Base-by-base conservation (phyloP, 2,113 vertebrate genomes). In the Trematocara stigmaticum region DNA sequence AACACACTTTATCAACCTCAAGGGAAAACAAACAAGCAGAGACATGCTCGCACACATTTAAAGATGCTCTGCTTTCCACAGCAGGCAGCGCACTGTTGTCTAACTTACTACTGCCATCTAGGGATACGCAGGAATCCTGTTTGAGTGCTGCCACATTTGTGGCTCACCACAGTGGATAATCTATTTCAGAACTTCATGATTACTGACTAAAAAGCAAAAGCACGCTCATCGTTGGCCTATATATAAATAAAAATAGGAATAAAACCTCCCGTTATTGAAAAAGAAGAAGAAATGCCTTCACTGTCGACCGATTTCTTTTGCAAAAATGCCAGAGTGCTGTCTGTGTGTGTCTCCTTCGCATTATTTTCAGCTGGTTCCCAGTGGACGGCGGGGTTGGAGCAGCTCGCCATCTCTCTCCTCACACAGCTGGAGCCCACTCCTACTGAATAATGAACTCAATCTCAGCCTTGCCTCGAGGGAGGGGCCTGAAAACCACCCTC, bases 21-120 rank as follows among this genome's bases (percentile, higher is more conserved):
- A 84, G 84, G 82, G 88, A 87, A 86, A 91, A 86, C 89, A 90
- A 88, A 90, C 45, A 83, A 49, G 74, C 56, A 84, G 81, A 78
- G 82, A 89, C 81, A 74, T 40, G 76, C 69, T 83, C 71, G 15
- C 80, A 57, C 87, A 85, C 80, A 79, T 82, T 40, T 80, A 88
- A 81, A 89, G 64, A 59, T 79, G 52, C 76, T 79, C 76, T 78
- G 38, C 34, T 35, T 45, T 57, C 49, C 81, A 52, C 79, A 49
- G 57, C 23, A 23, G 23, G 23, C 23, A 23, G 23, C 23, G 23
- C 84, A 84, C 84, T 84, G 55, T 84, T 90, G 89, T 85, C 86
- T 93, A 91, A 96, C 96, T 95, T 94, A 96, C 96, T 96, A 96
- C 96, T 97, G 96, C 96, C 96, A 97, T 96, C 96, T 97, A 96